phyloP scores from a whole-genome alignment of 1,140 invertebrate genomes.

The Leptopilina clavipes region DNA sequence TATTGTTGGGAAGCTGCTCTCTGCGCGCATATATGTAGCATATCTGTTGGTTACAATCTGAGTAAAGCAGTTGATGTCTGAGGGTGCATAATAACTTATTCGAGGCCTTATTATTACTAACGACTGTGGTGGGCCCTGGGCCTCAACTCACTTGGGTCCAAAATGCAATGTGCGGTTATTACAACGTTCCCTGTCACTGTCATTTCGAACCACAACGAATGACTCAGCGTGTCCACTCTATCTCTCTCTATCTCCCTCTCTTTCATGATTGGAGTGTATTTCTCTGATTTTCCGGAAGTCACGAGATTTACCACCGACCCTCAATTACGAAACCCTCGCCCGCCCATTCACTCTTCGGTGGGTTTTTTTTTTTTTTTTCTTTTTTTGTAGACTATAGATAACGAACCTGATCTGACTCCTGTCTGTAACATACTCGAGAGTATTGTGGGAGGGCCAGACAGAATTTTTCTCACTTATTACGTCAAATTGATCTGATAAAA shows the following conservation, averaged over 20 bases:
- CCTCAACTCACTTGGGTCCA: constrained; percentile 43
- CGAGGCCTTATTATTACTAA: constrained; percentile 67
- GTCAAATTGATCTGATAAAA: not conserved
- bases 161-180: constrained; percentile 57
- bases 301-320: constrained; percentile 21
- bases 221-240: constrained; percentile 47
- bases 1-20: constrained; percentile 50
- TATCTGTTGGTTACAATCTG: constrained; percentile 47
- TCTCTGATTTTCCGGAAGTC: constrained; percentile 29
- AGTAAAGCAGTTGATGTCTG: constrained; percentile 56
- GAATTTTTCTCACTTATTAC: constrained; percentile 1
- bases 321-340: constrained; percentile 1
- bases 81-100: constrained; percentile 67
- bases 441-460: not conserved
- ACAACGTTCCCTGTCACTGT: constrained; percentile 63
- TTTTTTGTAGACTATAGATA: constrained; percentile 24
- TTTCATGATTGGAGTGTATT: constrained; percentile 18
- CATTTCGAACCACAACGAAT: constrained; percentile 50
- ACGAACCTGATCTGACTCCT: constrained; percentile 21
- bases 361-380: not conserved
- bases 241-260: too few species aligned
- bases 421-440: not conserved
- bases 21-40: constrained; percentile 40
- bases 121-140: constrained; percentile 59
- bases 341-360: constrained; percentile 18